Evolutionary conservation across 53 echinoderm and acorn worm genomes (phyloP), one percentile per base, ranked within the genome.

Genomic region (Astropecten irregularis): DNA sequence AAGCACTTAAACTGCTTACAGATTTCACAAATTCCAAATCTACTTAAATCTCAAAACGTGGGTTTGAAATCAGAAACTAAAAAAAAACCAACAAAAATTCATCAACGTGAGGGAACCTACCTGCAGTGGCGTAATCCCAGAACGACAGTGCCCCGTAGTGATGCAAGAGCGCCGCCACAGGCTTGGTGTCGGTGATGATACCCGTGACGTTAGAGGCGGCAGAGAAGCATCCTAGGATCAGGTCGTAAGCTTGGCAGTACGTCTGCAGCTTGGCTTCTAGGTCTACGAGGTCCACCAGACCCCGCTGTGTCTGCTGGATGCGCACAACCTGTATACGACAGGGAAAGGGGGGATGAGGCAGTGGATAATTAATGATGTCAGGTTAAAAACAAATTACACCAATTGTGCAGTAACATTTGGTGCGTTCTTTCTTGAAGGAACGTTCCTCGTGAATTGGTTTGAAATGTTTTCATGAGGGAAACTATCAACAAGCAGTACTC

Each of bases 121-220:
- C 94, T 66, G 94, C 99, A 1, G 99, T 99, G 30, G 99, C 99
- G 40, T 99, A 99, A 62, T 99, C 99, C 99, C 99, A 99, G 82
- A 99, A 99, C 4, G 99, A 92, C 52, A 99, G 86, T 1, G 99
- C 99, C 20, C 90, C 89, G 58, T 94, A 93, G 49, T 89, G 76
- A 29, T 99, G 99, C 16, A 99, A 84, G 10, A 99, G 69, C 19
- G 88, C 88, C 19, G 99, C 68, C 27, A 99, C 94, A 1, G 76
- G 56, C 61, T 68, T 61, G 6, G 99, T 99, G 54, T 99, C 94
- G 1, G 99, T 99, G 14, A 92, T 72, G 66, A 99, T 94, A 0
- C 99, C 99, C 27, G 99, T 99, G 40, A 99, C 99, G 86, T 99
- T 99, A 26, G 99, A 99, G 2, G 94, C 99, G 13, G 99, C 93